These are phyloP conservation scores for Pterophyllum scalare DNA, from an alignment of 2,113 vertebrate species.

Conservation along the genomic window DNA sequence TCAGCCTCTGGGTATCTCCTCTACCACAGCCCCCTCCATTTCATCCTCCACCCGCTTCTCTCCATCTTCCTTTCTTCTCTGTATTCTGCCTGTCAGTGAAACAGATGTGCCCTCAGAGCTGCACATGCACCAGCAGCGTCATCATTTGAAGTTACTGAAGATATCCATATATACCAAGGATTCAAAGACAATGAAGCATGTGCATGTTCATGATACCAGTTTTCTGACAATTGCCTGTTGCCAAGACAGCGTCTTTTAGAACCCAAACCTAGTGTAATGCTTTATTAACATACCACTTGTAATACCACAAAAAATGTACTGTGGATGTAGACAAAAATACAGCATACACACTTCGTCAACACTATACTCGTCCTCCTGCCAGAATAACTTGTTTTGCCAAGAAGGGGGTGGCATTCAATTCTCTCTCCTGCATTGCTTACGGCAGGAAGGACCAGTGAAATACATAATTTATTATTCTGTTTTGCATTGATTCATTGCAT, in stretches of 20 bases:
- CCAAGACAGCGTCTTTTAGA: conserved; percentile 10
- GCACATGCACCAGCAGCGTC: conserved; percentile 8
- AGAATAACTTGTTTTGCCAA: conserved; percentile 55
- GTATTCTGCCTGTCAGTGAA: conserved; percentile 43
- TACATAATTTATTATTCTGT: conserved; percentile 63
- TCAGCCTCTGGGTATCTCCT: conserved; percentile 45
- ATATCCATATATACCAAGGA: not conserved
- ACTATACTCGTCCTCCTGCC: not conserved
- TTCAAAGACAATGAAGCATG: conserved; percentile 31
- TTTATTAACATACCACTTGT: conserved; percentile 26
- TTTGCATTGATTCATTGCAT: conserved; percentile 71
- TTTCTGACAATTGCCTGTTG: not conserved
- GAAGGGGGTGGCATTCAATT: conserved; percentile 49
- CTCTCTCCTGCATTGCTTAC: conserved; percentile 26
- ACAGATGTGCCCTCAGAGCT: conserved; percentile 47
- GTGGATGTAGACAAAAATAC: not conserved
- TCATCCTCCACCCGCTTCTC: conserved; percentile 28
- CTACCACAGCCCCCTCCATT: conserved; percentile 13
- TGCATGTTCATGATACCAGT: not conserved
- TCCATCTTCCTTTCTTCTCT: conserved; percentile 50
- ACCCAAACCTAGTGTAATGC: not conserved
- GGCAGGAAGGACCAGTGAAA: conserved; percentile 44
- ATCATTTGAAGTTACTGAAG: conserved; percentile 39
- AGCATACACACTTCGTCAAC: conserved; percentile 1
- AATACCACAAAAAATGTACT: not conserved